Conservation (phyloP, 2,888 invertebrate species). For the Cerastoderma edule region DNA sequence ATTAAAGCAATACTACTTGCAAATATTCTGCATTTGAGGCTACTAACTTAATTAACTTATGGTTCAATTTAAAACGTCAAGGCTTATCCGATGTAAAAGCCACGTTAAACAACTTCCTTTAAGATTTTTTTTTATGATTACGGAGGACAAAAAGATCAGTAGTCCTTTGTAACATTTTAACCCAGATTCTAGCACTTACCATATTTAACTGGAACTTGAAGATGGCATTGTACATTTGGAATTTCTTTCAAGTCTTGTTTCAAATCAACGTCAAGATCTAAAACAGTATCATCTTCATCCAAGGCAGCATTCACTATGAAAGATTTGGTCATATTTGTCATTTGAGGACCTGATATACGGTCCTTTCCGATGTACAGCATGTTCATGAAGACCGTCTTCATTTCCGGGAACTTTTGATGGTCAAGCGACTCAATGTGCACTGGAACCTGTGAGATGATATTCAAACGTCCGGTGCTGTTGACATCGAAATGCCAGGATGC, state of each 20-base stretch:
- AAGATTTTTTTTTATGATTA: too few relatives aligned
- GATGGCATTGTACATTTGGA: slow-evolving; percentile 45
- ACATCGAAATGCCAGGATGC: slow-evolving; percentile 65
- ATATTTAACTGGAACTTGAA: slow-evolving; percentile 69
- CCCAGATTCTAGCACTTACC: slow-evolving; percentile 54
- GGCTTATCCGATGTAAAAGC: too few relatives aligned
- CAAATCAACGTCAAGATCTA: slow-evolving; percentile 52
- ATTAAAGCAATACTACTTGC: too few relatives aligned
- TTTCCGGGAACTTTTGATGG: slow-evolving; percentile 63
- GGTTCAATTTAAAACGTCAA: too few relatives aligned
- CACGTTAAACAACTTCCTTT: too few relatives aligned
- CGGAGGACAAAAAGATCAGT: too few relatives aligned
- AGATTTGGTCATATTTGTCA: slow-evolving; percentile 46
- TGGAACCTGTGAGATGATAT: slow-evolving; percentile 57
- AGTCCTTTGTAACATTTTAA: too few relatives aligned
- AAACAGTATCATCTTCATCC: slow-evolving; percentile 41
- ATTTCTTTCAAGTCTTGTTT: slow-evolving; percentile 30
- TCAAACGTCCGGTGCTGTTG: slow-evolving; percentile 52
- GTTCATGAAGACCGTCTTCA: slow-evolving; percentile 65
- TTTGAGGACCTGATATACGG: slow-evolving; percentile 19
- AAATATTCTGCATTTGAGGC: too few relatives aligned
- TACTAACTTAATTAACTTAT: too few relatives aligned
- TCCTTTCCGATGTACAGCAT: slow-evolving; percentile 51
- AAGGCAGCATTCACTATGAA: slow-evolving; percentile 59
- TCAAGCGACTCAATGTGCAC: slow-evolving; percentile 61